Conservation (phyloP, 2,888 invertebrate genomes). For the Diplolepis rosae region DNA sequence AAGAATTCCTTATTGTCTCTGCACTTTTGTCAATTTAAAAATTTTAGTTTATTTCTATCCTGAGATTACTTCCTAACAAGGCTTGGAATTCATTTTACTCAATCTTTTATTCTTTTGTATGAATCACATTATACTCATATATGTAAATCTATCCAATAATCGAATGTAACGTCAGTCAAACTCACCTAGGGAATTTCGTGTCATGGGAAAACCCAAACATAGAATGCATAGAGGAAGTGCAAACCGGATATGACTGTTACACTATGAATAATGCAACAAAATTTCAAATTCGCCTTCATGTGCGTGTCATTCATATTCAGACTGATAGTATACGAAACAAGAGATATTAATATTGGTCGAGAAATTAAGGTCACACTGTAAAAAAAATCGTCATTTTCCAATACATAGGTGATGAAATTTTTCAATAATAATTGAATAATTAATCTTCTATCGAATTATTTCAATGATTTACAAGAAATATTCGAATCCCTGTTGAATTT, state of each 20-base stretch:
- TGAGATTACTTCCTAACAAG: too few relatives aligned
- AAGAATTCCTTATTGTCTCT: too few relatives aligned
- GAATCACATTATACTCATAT: background rate
- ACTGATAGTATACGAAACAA: slow-evolving; percentile 15
- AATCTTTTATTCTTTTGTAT: too few relatives aligned
- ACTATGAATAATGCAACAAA: slow-evolving; percentile 29
- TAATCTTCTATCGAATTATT: too few relatives aligned
- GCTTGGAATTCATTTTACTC: background rate
- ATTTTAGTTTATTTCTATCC: too few relatives aligned
- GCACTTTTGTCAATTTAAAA: too few relatives aligned
- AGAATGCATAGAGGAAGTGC: slow-evolving; percentile 22
- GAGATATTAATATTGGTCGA: background rate
- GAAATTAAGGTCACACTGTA: background rate
- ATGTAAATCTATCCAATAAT: slow-evolving; percentile 8
- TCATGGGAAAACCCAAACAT: slow-evolving; percentile 20
- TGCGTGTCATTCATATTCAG: slow-evolving; percentile 27
- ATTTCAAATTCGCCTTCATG: slow-evolving; percentile 23
- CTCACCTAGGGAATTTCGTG: slow-evolving; percentile 23
- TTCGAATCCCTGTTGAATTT: too few relatives aligned
- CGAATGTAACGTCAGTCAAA: slow-evolving; percentile 21
- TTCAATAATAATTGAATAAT: too few relatives aligned
- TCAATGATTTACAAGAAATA: too few relatives aligned
- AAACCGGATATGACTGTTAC: slow-evolving; percentile 30
- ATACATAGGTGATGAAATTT: too few relatives aligned
- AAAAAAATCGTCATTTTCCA: too few relatives aligned